Evolutionary conservation across 2,888 invertebrate genomes (phyloP).

Genomic region (Lasioglossum malachurum): DNA sequence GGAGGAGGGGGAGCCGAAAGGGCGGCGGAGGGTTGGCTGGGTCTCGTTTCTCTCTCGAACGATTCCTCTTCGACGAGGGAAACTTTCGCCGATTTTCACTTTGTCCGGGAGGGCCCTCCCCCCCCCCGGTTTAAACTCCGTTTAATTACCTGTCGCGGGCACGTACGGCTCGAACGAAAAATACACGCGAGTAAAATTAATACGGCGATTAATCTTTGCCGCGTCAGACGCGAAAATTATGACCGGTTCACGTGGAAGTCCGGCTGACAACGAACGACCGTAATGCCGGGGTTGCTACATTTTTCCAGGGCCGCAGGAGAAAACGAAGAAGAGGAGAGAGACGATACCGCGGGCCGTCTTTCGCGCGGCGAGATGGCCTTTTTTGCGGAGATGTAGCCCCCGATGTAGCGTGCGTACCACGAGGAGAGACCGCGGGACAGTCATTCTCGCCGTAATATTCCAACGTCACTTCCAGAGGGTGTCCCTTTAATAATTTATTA

Average conservation of each 20-base stretch:
- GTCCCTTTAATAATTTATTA: constrained; percentile 85
- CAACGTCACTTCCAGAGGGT: constrained; percentile 83
- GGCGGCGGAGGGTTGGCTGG: background rate
- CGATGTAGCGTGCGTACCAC: constrained; percentile 19
- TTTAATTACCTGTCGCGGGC: constrained; percentile 61
- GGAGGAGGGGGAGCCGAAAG: background rate
- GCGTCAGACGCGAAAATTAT: constrained; percentile 57
- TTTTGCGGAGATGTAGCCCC: constrained; percentile 28
- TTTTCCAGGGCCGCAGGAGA: constrained; percentile 31
- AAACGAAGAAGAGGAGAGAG: background rate
- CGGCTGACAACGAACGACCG: constrained; percentile 47
- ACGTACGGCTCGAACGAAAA: constrained; percentile 45
- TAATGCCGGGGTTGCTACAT: constrained; percentile 47
- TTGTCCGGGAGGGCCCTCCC: background rate
- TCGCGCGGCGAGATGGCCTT: constrained; percentile 32
- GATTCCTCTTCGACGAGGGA: constrained; percentile 7
- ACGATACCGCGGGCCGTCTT: constrained; percentile 3
- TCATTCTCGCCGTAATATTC: constrained; percentile 66
- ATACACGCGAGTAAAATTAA: constrained; percentile 56
- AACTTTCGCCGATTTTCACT: constrained; percentile 43
- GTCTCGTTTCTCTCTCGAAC: background rate
- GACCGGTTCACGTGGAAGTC: constrained; percentile 55
- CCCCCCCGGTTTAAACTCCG: constrained; percentile 51
- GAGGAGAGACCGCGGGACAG: constrained; percentile 49
- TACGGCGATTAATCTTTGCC: constrained; percentile 61